These are phyloP conservation scores for Polydrusus tereticollis DNA, from an alignment of 2,888 invertebrate species.

Conservation along the genomic window DNA sequence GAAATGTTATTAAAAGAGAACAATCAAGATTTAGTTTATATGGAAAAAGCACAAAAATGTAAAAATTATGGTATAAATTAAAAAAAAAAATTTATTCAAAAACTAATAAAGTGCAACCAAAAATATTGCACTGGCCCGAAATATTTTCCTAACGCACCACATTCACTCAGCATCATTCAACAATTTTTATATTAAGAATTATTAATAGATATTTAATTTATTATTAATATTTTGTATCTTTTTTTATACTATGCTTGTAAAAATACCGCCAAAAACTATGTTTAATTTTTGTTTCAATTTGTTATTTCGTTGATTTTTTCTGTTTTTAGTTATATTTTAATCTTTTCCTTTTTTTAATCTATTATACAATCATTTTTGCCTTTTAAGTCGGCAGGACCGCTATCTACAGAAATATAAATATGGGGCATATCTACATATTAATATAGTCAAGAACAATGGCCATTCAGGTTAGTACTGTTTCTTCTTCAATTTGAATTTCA, in stretches of 20 bases:
- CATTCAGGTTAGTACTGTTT: too few relatives aligned
- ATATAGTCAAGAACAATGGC: not conserved
- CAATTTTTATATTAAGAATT: constrained; percentile 46
- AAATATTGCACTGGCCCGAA: constrained; percentile 61
- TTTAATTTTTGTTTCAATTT: constrained; percentile 51
- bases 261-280: constrained; percentile 68
- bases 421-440: constrained; percentile 27
- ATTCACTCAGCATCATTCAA: constrained; percentile 38
- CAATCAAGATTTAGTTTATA: not conserved
- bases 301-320: constrained; percentile 30
- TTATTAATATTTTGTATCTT: constrained; percentile 25
- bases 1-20: not conserved
- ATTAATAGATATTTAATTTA: constrained; percentile 54
- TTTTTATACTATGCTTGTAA: constrained; percentile 64
- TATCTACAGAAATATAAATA: constrained; percentile 15
- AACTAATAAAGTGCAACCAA: constrained; percentile 3
- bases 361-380: constrained; percentile 33
- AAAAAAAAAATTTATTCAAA: not conserved
- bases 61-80: not conserved
- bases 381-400: constrained; percentile 7
- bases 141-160: not conserved
- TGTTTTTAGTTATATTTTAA: constrained; percentile 37
- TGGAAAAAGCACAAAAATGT: not conserved
- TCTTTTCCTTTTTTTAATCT: constrained; percentile 8
- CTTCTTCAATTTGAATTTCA: too few relatives aligned